Evolutionary conservation across 2,113 vertebrate genomes (phyloP).

Genomic region (Toxotes jaculatrix): DNA sequence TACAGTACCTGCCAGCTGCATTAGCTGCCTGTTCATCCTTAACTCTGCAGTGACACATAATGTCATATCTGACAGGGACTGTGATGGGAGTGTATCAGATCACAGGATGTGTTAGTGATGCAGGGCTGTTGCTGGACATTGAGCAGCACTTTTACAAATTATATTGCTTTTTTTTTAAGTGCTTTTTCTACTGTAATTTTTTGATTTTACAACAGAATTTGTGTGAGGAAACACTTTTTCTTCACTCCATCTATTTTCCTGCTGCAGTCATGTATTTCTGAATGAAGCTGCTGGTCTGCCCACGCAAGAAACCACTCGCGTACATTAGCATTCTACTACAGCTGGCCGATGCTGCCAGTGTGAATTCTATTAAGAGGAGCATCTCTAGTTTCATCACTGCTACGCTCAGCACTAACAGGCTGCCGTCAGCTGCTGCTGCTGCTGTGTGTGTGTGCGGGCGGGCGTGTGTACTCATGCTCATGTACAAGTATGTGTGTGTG

Average conservation of each 20-base stretch:
- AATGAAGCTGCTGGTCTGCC: slow-evolving; percentile 44
- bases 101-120: neutral
- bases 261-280: slow-evolving; percentile 39
- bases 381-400: slow-evolving; percentile 74
- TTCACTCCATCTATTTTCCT: neutral
- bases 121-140: neutral
- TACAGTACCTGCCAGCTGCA: neutral
- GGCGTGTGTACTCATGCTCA: slow-evolving; percentile 1
- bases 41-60: slow-evolving; percentile 11
- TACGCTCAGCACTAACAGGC: slow-evolving; percentile 51
- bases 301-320: slow-evolving; percentile 26
- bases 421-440: slow-evolving; percentile 65
- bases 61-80: neutral
- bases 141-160: slow-evolving; percentile 1
- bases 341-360: slow-evolving; percentile 47
- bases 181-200: neutral
- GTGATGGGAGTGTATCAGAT: neutral
- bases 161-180: neutral
- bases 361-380: slow-evolving; percentile 62
- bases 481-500: neutral
- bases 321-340: slow-evolving; percentile 64
- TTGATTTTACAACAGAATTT: neutral
- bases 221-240: slow-evolving; percentile 9
- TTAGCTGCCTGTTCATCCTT: neutral
- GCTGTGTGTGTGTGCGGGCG: slow-evolving; percentile 1